These are phyloP conservation scores for Seriola aureovittata DNA, from an alignment of 2,113 vertebrate species.

Conservation along the genomic window DNA sequence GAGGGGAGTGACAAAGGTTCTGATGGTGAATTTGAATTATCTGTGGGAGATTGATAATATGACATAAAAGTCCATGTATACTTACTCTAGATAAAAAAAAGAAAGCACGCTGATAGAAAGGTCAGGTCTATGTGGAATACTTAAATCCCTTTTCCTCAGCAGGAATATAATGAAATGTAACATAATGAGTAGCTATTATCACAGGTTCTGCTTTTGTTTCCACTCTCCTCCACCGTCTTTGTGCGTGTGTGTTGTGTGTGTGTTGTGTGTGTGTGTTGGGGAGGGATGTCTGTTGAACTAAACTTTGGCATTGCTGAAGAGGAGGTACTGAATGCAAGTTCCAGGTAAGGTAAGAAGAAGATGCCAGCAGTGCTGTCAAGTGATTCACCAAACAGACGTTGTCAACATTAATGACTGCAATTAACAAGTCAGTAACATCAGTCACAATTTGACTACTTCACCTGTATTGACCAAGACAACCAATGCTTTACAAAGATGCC, in stretches of 20 bases:
- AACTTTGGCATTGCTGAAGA: neutral
- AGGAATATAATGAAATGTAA: constrained; percentile 11
- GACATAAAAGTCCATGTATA: constrained; percentile 31
- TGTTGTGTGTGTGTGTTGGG: neutral
- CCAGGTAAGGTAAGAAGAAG: neutral
- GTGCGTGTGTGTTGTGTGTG: neutral
- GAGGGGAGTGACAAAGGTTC: constrained; percentile 26
- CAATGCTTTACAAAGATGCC: neutral
- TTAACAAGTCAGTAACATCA: neutral
- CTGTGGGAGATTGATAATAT: constrained; percentile 54
- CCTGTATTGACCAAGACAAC: neutral
- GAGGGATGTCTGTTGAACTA: neutral
- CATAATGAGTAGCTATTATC: constrained; percentile 1
- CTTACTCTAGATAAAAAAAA: constrained; percentile 24
- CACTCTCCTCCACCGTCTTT: neutral
- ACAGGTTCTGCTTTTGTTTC: neutral
- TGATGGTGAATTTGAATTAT: constrained; percentile 42
- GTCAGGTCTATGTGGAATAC: constrained; percentile 21
- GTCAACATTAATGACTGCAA: neutral
- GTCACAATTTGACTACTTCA: neutral
- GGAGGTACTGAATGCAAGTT: neutral
- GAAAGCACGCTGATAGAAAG: constrained; percentile 33
- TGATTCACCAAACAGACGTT: neutral
- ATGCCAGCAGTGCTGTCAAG: neutral
- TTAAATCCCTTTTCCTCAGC: neutral